Base-by-base conservation (phyloP, 2,797 vertebrate genomes). In the Nothura maculosa region DNA sequence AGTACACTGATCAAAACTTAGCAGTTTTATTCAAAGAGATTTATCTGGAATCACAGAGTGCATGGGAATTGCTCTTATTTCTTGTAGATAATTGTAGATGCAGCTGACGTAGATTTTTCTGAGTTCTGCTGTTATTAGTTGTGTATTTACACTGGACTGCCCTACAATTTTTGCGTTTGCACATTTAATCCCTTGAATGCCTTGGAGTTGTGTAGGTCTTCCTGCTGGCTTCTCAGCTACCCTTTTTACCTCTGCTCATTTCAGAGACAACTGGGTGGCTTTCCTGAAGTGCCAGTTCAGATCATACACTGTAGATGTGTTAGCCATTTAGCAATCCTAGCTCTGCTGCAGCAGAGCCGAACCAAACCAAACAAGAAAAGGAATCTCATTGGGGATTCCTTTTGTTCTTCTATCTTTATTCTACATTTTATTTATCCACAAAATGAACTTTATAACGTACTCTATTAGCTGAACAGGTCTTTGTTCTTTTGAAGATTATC, bases 101-200 rank as follows among this genome's bases (percentile, higher is more conserved):
- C 38, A 82, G 32, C 72, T 77, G 67, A 81, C 76, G 64, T 36
- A 36, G 73, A 57, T 74, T 87, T 90, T 89, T 62, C 82, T 50
- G 72, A 87, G 24, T 87, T 78, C 40, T n/a, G 22, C 81, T 89
- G 12, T 87, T 92, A 76, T 87, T 87, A 82, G 55, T 90, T 66
- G 81, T 55, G 6, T 87, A 87, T 86, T 89, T 91, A 64, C 60
- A 43, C 22, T 77, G 75, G 50, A 84, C 61, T 42, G 20, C n/a
- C 45, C 55, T 87, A 55, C 60, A 70, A 64, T 68, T 77, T 87
- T 92, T 78, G 54, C 62, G 36, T 94, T 89, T 92, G 34, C 43
- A 77, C 34, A 15, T 76, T 93, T 94, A 90, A 91, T 79, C 84
- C 60, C 16, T 48, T 83, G 48, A 91, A 85, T 90, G 63, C 27